Evolutionary conservation across 64 coral and sea anemone species (phyloP).

Genomic region (Montipora sp.): DNA sequence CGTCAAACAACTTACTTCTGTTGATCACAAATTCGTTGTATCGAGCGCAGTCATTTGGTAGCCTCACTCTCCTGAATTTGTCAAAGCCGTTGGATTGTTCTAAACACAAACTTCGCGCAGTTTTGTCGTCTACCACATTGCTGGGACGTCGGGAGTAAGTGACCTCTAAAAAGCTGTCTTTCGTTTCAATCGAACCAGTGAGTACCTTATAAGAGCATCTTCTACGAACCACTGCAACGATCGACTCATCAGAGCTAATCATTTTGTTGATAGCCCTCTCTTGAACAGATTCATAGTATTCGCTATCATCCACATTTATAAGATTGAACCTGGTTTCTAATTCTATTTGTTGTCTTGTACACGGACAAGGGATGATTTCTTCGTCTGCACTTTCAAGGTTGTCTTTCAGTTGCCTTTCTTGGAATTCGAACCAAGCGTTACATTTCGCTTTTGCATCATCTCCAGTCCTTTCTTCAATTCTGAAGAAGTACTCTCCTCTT

Average conservation of each 20-base stretch:
- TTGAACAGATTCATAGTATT: neutral
- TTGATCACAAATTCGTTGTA: neutral
- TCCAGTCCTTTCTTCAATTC: constrained; percentile 13
- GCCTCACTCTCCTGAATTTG: constrained; percentile 12
- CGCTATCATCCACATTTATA: too few relatives aligned
- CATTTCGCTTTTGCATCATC: constrained; percentile 1
- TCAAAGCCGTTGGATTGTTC: constrained; percentile 19
- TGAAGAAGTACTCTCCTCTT: constrained; percentile 14
- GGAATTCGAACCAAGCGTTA: neutral
- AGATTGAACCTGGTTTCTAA: neutral
- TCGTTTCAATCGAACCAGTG: neutral
- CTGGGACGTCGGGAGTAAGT: neutral
- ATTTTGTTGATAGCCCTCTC: neutral
- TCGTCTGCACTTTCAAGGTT: neutral
- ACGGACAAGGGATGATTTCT: constrained; percentile 7
- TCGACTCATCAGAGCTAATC: neutral
- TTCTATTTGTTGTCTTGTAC: neutral
- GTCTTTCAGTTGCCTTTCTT: neutral
- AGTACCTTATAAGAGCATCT: neutral
- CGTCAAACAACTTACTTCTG: constrained; percentile 41
- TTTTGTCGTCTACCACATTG: constrained; percentile 31
- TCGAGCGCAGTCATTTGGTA: neutral
- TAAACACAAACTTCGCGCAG: constrained; percentile 36
- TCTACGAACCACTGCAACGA: neutral
- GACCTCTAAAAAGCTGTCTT: neutral